Conservation (phyloP, 2,888 invertebrate genomes). For the Drosophila neonasuta region DNA sequence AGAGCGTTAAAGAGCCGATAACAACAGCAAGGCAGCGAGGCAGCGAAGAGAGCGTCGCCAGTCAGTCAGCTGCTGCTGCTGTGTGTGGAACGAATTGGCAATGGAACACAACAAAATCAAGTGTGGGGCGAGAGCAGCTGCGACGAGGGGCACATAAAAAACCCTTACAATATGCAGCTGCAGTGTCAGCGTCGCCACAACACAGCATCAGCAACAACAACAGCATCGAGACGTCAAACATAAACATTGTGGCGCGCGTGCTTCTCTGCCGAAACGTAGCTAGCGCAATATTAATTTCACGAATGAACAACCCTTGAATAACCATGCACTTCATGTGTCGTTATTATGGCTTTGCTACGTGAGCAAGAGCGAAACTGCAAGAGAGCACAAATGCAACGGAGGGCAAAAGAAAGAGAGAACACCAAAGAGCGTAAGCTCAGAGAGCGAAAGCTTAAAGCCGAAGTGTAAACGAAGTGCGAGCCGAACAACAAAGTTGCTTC, state of each 20-base stretch:
- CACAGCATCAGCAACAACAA: constrained; percentile 38
- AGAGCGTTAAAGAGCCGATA: constrained; percentile 18
- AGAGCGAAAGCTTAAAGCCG: neutral
- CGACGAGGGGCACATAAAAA: constrained; percentile 55
- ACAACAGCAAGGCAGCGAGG: constrained; percentile 20
- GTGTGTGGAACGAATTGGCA: constrained; percentile 53
- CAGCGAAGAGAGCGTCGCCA: constrained; percentile 2
- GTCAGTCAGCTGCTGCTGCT: constrained; percentile 7
- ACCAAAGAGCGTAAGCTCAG: constrained; percentile 14
- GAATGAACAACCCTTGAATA: constrained; percentile 78
- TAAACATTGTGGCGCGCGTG: constrained; percentile 72
- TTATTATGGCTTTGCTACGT: constrained; percentile 69
- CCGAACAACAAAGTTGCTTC: constrained; percentile 13
- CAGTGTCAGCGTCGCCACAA: constrained; percentile 36
- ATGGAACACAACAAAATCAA: constrained; percentile 57
- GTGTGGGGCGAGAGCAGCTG: constrained; percentile 32
- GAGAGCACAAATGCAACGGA: constrained; percentile 19
- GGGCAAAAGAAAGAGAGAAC: constrained; percentile 4
- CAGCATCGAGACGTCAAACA: constrained; percentile 50
- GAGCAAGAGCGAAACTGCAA: constrained; percentile 34
- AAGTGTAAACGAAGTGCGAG: constrained; percentile 2
- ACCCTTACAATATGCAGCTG: constrained; percentile 68
- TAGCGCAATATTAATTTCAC: constrained; percentile 76
- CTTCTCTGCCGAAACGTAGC: constrained; percentile 45
- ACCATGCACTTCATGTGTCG: constrained; percentile 74